Base-by-base conservation (phyloP, 1,140 invertebrate species). In the Andricus grossulariae region DNA sequence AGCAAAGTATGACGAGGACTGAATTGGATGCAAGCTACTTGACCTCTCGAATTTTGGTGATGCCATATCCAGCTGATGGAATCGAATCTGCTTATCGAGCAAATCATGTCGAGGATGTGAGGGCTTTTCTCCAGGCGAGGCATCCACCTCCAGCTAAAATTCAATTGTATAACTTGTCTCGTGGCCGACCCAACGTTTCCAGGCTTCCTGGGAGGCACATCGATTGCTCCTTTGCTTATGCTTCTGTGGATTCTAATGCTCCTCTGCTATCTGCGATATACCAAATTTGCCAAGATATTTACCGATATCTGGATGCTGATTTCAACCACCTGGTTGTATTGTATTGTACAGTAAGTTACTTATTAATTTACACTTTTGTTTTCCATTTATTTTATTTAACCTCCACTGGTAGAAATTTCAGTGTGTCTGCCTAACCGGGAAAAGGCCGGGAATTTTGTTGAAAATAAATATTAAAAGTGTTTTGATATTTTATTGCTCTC, bases 21-120 rank as follows among this genome's bases (percentile, higher is more conserved):
- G 97, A 98, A 89, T 90, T 98, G 73, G 97, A 98, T 88, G 95
- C 98, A 19, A 97, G 94, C 87, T 98, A 98, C 89, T 94, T 98
- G 60, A 98, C 97, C 10, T 97, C 97, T 55, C 93, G 97, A 55
- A 92, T 98, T 73, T 91, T 96, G 85, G 96, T 98, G 1, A 98
- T 98, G 97, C 97, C 97, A 7, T 98, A 95, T 90, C 97, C 97
- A 3, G 97, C 96, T 12, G 97, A 99, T 89, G 97, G 97, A 11
- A 93, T 99, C n/a, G 97, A 98, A 87, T 97, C 97, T 13, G 95
- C 97, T 4, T 97, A 98, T 87, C 95, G 96, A 86, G 97, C 96
- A 45, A 98, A 98, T 90, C 96, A 98, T 86, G 96, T 98, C 72
- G 97, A 99, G 85, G 97, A 98, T 89, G 97, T 98, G 0, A 93